Evolutionary conservation across 2,888 invertebrate species (phyloP).

Genomic region (Mesoligia furuncula): DNA sequence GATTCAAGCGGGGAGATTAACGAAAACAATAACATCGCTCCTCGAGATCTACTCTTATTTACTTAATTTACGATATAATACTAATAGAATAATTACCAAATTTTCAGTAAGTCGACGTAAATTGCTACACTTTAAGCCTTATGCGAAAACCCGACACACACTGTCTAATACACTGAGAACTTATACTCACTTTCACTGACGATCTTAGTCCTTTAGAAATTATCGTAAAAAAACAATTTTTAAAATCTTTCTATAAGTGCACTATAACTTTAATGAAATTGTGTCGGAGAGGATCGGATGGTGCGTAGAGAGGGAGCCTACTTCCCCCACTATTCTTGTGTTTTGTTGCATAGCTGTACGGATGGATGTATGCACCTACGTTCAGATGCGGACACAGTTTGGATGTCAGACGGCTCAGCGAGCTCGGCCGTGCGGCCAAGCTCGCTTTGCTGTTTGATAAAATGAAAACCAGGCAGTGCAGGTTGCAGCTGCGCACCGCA

Average conservation of each 20-base stretch:
- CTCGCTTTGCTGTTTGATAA: slow-evolving; percentile 24
- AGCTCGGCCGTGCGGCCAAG: slow-evolving; percentile 39
- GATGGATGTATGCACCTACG: slow-evolving; percentile 10
- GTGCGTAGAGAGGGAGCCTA: background rate
- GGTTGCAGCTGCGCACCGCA: no score
- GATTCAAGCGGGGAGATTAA: background rate
- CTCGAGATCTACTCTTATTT: background rate
- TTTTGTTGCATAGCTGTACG: slow-evolving; percentile 15
- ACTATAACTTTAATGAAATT: background rate
- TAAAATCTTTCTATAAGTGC: background rate
- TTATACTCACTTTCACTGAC: no score
- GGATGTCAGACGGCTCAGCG: slow-evolving; percentile 28
- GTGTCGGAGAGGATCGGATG: background rate
- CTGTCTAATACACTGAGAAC: background rate
- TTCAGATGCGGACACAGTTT: background rate
- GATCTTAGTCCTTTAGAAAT: background rate
- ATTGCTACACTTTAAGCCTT: background rate
- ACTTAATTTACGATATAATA: background rate
- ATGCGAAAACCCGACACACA: background rate
- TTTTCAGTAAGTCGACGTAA: background rate
- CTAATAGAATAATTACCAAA: no score
- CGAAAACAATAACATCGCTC: background rate
- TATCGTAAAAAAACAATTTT: no score
- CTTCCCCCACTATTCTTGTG: slow-evolving; percentile 6
- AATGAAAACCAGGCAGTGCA: background rate